These are phyloP conservation scores for Rhyacichthys aspro DNA, from an alignment of 2,797 vertebrate genomes.

Conservation along the genomic window DNA sequence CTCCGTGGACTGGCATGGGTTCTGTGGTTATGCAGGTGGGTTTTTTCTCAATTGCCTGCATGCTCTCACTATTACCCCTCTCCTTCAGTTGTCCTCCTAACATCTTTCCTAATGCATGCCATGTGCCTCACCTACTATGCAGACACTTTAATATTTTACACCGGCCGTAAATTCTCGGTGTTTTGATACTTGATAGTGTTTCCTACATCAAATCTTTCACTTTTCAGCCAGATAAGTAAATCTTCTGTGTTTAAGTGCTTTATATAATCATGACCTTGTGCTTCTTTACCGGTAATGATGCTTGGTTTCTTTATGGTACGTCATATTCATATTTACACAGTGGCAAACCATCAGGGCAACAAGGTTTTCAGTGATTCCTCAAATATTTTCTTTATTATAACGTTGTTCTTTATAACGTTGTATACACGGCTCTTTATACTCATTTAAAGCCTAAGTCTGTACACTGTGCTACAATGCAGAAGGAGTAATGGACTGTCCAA, in stretches of 20 bases:
- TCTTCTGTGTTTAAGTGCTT: slow-evolving; percentile 1
- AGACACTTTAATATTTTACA: slow-evolving; percentile 23
- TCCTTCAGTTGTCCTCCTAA: slow-evolving; percentile 1
- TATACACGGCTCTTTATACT: not conserved
- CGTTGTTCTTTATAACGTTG: too few species aligned
- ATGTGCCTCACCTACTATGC: slow-evolving; percentile 12
- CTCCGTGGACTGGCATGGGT: slow-evolving; percentile 22
- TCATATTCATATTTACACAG: too few species aligned
- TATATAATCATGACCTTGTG: not conserved
- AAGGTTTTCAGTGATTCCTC: too few species aligned
- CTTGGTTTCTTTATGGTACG: too few species aligned
- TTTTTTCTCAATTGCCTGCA: slow-evolving; percentile 24
- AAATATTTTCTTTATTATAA: too few species aligned
- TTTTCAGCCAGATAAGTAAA: slow-evolving; percentile 1
- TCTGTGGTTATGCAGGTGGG: slow-evolving; percentile 53
- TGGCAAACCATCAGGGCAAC: too few species aligned
- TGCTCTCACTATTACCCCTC: slow-evolving; percentile 2
- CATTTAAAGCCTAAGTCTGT: not conserved
- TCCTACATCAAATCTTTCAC: not conserved
- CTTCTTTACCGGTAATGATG: too few species aligned
- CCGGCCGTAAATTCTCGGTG: not conserved
- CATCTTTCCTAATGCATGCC: slow-evolving; percentile 1
- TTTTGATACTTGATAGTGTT: slow-evolving; percentile 9
- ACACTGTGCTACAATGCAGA: slow-evolving; percentile 19
- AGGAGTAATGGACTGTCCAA: slow-evolving; percentile 48